These are phyloP conservation scores for Pristis pectinata DNA, from an alignment of 2,797 vertebrate genomes.

Conservation along the genomic window DNA sequence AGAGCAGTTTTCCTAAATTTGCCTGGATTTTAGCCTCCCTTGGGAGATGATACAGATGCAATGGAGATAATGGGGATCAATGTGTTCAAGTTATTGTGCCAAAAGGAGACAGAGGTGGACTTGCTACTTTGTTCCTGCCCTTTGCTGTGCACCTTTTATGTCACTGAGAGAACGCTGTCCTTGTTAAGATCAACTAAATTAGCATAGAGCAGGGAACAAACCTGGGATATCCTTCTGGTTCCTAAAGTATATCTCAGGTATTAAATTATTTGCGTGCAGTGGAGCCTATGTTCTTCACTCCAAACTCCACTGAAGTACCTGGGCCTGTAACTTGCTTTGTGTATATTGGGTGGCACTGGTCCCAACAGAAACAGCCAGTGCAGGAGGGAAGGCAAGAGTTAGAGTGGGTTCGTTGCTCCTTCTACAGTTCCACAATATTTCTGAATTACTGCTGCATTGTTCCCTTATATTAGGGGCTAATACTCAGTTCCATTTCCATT, in stretches of 20 bases:
- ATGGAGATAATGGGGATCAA: neutral
- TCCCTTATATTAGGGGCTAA: neutral
- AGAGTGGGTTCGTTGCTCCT: neutral
- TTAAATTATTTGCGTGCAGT: neutral
- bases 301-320: neutral
- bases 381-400: neutral
- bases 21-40: neutral
- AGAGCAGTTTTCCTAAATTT: neutral
- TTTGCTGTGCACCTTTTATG: neutral
- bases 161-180: neutral
- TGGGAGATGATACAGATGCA: neutral
- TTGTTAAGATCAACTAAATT: neutral
- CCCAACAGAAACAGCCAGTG: neutral
- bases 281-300: neutral
- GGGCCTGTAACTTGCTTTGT: neutral
- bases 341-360: neutral
- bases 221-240: neutral
- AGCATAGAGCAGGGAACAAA: neutral
- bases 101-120: neutral
- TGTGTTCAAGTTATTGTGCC: neutral
- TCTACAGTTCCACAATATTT: neutral
- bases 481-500: neutral
- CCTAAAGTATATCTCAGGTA: neutral
- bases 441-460: neutral
- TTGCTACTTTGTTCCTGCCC: neutral